Conservation (phyloP, 2,888 invertebrate genomes). For the Agapostemon virescens region DNA sequence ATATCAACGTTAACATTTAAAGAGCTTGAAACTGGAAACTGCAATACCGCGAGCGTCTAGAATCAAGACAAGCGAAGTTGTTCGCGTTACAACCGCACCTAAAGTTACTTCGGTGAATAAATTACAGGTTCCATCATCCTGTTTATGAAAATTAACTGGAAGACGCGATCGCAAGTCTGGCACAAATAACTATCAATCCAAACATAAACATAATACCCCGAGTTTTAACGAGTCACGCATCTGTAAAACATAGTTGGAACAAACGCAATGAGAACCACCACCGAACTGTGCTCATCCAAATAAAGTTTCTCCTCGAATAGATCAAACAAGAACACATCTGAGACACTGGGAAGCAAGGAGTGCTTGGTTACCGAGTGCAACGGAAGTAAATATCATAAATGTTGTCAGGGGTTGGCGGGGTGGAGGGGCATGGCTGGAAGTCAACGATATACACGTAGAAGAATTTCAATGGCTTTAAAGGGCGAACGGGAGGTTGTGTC, state of each 20-base stretch:
- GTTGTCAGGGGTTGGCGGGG: neutral
- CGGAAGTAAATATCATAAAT: neutral
- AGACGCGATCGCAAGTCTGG: neutral
- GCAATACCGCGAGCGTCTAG: neutral
- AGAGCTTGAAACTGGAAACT: neutral
- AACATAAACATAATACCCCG: neutral
- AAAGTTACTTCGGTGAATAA: neutral
- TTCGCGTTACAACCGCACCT: neutral
- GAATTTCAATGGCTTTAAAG: constrained; percentile 23
- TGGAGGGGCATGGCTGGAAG: neutral
- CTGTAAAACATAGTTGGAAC: neutral
- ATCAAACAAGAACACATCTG: neutral
- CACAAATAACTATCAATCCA: neutral
- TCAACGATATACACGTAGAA: neutral
- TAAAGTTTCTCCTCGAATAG: neutral
- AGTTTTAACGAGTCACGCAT: neutral
- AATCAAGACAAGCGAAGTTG: neutral
- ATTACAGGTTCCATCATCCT: neutral
- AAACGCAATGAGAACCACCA: neutral
- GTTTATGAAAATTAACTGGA: neutral
- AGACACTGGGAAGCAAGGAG: neutral
- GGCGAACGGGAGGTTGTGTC: constrained; percentile 19
- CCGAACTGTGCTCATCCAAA: neutral
- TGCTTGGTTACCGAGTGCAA: neutral
- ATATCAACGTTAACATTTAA: neutral